Evolutionary conservation across 2,888 invertebrate genomes (phyloP).

Genomic region (Azorinus chamasolen): DNA sequence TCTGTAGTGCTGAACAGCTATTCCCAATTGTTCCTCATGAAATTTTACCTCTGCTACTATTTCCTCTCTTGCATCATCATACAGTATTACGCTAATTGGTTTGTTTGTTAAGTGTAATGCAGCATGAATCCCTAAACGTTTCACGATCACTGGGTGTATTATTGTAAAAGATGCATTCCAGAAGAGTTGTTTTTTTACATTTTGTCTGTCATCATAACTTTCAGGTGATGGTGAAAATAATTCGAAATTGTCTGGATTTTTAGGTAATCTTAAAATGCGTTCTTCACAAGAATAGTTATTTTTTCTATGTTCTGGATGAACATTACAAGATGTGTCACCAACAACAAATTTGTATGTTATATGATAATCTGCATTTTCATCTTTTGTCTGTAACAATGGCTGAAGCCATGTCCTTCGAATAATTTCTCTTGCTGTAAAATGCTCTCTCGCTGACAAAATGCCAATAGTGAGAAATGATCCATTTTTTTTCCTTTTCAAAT

Average conservation of each 20-base stretch:
- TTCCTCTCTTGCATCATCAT: slow-evolving; percentile 45
- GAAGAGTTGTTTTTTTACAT: background rate
- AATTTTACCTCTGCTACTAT: slow-evolving; percentile 35
- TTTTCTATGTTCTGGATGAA: slow-evolving; percentile 42
- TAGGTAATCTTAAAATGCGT: background rate
- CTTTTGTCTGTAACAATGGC: background rate
- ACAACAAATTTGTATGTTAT: slow-evolving; percentile 47
- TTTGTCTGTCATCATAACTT: background rate
- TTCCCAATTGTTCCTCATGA: slow-evolving; percentile 33
- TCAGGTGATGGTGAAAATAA: too few relatives aligned
- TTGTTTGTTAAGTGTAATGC: slow-evolving; percentile 23
- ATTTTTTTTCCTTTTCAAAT: too few relatives aligned
- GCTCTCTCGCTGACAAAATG: slow-evolving; percentile 48
- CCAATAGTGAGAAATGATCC: slow-evolving; percentile 26
- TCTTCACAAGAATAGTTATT: slow-evolving; percentile 35
- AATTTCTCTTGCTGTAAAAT: slow-evolving; percentile 44
- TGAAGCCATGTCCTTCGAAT: slow-evolving; percentile 48
- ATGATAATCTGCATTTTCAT: background rate
- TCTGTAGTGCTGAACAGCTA: slow-evolving; percentile 17
- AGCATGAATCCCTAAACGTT: slow-evolving; percentile 37
- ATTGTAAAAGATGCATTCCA: slow-evolving; percentile 50
- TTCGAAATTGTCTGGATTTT: background rate
- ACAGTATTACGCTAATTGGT: slow-evolving; percentile 29
- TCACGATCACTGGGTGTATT: slow-evolving; percentile 46
- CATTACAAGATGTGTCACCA: slow-evolving; percentile 42